A percentile compares a stretch with the other conserved stretches of the same genome.
phyloP scores from a whole-genome alignment of 2,113 vertebrate species.

The Mystacornis crossleyi region DNA sequence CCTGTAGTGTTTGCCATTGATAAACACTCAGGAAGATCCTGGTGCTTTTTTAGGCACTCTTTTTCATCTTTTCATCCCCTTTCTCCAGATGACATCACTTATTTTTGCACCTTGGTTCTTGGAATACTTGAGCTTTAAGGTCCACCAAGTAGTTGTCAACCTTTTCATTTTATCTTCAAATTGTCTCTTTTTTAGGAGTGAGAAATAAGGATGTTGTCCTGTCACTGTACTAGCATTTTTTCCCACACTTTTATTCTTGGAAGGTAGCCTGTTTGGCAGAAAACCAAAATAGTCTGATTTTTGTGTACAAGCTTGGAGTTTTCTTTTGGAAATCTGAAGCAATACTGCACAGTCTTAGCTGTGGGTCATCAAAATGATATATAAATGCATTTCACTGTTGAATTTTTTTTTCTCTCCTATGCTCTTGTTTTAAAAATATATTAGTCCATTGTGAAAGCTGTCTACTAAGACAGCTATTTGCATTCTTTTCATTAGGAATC shows the following conservation, averaged over 20 bases:
- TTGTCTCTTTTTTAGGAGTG: conserved; percentile 32
- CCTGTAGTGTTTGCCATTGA: not conserved
- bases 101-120: not conserved
- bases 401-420: not conserved
- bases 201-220: conserved; percentile 28
- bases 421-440: conserved; percentile 7
- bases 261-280: conserved; percentile 60
- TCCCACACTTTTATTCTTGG: conserved; percentile 62
- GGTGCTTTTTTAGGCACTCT: not conserved
- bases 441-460: not conserved
- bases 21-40: not conserved
- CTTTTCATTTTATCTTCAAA: conserved; percentile 39
- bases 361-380: not conserved
- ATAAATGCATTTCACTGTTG: not conserved
- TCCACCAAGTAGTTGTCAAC: not conserved
- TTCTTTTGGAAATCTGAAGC: conserved; percentile 21
- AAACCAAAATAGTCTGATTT: conserved; percentile 52
- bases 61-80: not conserved
- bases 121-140: not conserved
- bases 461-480: not conserved
- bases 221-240: conserved; percentile 27
- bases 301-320: conserved; percentile 46
- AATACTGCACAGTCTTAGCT: not conserved
- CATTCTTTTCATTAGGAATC: not conserved
- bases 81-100: not conserved